phyloP scores from a whole-genome alignment of 2,888 invertebrate genomes.

The Acrocera orbiculus region DNA sequence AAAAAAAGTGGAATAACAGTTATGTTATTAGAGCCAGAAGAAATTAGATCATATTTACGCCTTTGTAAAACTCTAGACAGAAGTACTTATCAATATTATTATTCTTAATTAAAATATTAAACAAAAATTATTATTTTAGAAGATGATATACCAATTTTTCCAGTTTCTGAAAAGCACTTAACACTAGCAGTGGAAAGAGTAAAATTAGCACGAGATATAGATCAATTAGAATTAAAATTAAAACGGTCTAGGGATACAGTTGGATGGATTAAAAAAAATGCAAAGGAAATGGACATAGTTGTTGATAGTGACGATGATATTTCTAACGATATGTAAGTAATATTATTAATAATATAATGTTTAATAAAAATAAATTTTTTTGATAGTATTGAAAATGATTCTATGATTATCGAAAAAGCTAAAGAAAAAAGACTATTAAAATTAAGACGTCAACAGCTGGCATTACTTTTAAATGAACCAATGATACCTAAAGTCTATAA shows the following conservation, averaged over 20 bases:
- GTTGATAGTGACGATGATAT: constrained; percentile 41
- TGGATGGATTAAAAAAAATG: constrained; percentile 75
- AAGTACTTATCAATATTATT: constrained; percentile 36
- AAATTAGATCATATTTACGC: constrained; percentile 59
- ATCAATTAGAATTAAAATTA: constrained; percentile 50
- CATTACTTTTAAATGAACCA: constrained; percentile 37
- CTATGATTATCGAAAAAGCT: constrained; percentile 19
- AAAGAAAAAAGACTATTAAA: constrained; percentile 30
- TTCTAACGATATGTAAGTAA: constrained; percentile 27
- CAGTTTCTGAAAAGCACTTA: constrained; percentile 43
- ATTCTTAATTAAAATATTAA: constrained; percentile 2
- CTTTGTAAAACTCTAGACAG: constrained; percentile 70
- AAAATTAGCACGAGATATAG: constrained; percentile 59
- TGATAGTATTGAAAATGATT: constrained; percentile 26
- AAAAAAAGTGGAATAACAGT: constrained; percentile 77
- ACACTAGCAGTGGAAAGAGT: constrained; percentile 54
- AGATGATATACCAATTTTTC: constrained; percentile 69
- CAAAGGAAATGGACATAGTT: constrained; percentile 81
- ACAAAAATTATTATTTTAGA: constrained; percentile 38
- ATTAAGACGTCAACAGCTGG: constrained; percentile 36
- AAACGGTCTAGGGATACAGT: constrained; percentile 46
- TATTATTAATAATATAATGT: neutral
- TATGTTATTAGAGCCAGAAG: constrained; percentile 76
- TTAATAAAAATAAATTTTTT: constrained; percentile 9
- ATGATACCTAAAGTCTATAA: constrained; percentile 40